Evolutionary conservation across 2,797 vertebrate genomes (phyloP).

Genomic region (Lagodon rhomboides): DNA sequence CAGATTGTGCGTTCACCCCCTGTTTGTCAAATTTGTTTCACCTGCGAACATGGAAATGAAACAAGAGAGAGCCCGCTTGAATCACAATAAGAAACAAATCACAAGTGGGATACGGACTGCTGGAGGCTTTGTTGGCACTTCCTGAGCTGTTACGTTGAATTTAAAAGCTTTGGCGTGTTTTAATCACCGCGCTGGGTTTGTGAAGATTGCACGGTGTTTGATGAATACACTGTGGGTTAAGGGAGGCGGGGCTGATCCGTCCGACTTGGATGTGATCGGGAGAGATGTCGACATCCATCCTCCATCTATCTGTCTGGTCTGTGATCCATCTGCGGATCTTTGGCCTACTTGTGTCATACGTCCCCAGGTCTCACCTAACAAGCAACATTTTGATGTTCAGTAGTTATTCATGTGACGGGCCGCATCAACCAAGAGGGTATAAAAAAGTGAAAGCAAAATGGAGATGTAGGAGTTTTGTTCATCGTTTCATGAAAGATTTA

Average conservation of each 20-base stretch:
- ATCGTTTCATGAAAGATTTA: neutral
- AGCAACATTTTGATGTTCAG: constrained; percentile 7
- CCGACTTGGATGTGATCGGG: constrained; percentile 38
- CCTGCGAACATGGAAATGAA: constrained; percentile 42
- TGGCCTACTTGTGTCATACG: constrained; percentile 40
- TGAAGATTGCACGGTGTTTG: constrained; percentile 43
- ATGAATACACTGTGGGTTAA: constrained; percentile 54
- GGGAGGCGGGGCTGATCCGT: constrained; percentile 27
- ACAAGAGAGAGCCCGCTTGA: constrained; percentile 40
- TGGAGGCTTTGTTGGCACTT: constrained; percentile 56
- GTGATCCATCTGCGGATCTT: constrained; percentile 30
- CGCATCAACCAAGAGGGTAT: constrained; percentile 25
- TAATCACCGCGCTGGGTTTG: constrained; percentile 43
- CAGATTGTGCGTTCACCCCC: constrained; percentile 38
- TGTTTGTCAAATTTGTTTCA: constrained; percentile 65
- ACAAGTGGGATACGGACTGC: constrained; percentile 39
- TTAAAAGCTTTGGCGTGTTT: constrained; percentile 47
- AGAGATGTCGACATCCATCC: constrained; percentile 44
- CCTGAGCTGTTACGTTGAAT: constrained; percentile 47
- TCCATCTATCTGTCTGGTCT: constrained; percentile 29
- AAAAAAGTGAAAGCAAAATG: neutral
- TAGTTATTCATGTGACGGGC: neutral
- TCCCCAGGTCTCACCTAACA: constrained; percentile 8
- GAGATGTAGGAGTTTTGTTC: neutral
- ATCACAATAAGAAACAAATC: constrained; percentile 48